These are phyloP conservation scores for Smittia aterrima DNA, from an alignment of 2,888 invertebrate species.

Conservation along the genomic window DNA sequence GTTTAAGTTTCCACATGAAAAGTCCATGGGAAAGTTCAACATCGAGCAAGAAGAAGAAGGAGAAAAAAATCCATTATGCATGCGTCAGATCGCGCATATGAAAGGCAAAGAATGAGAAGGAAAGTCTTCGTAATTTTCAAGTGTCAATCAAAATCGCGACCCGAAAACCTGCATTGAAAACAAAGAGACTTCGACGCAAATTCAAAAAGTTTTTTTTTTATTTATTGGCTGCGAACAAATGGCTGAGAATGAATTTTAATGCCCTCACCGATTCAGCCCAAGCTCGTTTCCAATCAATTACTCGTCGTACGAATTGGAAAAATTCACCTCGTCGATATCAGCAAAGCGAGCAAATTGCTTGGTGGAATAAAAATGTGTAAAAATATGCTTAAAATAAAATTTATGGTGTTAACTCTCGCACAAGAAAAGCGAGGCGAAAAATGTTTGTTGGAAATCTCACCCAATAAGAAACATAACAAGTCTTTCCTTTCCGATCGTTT, in stretches of 20 bases:
- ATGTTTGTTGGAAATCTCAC: background rate
- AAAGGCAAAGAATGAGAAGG: slow-evolving; percentile 6
- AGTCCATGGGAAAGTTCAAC: slow-evolving; percentile 3
- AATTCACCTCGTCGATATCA: background rate
- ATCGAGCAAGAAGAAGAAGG: background rate
- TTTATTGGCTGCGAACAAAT: slow-evolving; percentile 2
- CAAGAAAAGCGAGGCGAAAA: background rate
- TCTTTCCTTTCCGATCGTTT: background rate
- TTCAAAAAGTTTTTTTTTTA: background rate
- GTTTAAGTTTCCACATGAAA: background rate
- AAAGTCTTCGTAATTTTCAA: slow-evolving; percentile 16
- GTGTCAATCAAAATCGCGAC: slow-evolving; percentile 31
- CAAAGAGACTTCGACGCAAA: background rate
- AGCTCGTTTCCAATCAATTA: slow-evolving; percentile 28
- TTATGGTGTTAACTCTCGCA: slow-evolving; percentile 36
- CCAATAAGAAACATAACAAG: background rate
- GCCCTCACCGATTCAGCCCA: background rate
- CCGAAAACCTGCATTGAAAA: background rate
- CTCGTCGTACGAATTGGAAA: background rate
- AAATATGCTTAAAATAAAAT: slow-evolving; percentile 39
- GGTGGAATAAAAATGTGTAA: slow-evolving; percentile 30
- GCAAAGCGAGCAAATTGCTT: slow-evolving; percentile 29
- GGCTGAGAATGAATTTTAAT: slow-evolving; percentile 32
- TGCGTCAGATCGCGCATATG: slow-evolving; percentile 16
- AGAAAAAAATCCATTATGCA: slow-evolving; percentile 1